phyloP scores from a whole-genome alignment of 2,113 vertebrate genomes.

The Epinephelus lanceolatus region DNA sequence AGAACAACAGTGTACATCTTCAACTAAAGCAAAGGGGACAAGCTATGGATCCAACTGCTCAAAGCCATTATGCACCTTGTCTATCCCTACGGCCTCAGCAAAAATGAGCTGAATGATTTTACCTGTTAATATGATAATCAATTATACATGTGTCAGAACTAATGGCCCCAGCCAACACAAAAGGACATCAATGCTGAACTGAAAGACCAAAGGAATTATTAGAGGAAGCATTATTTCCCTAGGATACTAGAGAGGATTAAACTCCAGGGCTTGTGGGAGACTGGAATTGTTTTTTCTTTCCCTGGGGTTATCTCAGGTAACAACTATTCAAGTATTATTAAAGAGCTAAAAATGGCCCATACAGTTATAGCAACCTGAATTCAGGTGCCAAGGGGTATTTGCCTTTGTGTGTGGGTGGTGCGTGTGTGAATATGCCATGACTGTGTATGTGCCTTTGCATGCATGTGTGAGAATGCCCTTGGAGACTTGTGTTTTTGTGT shows the following conservation, averaged over 20 bases:
- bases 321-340: slow-evolving; percentile 80
- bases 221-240: slow-evolving; percentile 75
- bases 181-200: slow-evolving; percentile 72
- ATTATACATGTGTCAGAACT: slow-evolving; percentile 79
- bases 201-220: slow-evolving; percentile 76
- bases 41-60: slow-evolving; percentile 66
- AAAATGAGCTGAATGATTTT: slow-evolving; percentile 74
- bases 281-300: slow-evolving; percentile 77
- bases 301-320: slow-evolving; percentile 78
- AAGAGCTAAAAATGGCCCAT: slow-evolving; percentile 78
- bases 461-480: slow-evolving; percentile 48
- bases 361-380: slow-evolving; percentile 72
- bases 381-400: slow-evolving; percentile 64
- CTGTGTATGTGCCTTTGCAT: slow-evolving; percentile 16
- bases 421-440: slow-evolving; percentile 29
- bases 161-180: slow-evolving; percentile 72
- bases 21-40: slow-evolving; percentile 52
- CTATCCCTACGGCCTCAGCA: slow-evolving; percentile 48
- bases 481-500: slow-evolving; percentile 21
- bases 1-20: slow-evolving; percentile 19
- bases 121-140: slow-evolving; percentile 80
- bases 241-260: slow-evolving; percentile 75
- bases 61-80: slow-evolving; percentile 68
- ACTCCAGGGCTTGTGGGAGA: slow-evolving; percentile 70
- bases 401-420: slow-evolving; percentile 49